Evolutionary conservation across 2,113 vertebrate species (phyloP).

Genomic region (Ifrita kowaldi): DNA sequence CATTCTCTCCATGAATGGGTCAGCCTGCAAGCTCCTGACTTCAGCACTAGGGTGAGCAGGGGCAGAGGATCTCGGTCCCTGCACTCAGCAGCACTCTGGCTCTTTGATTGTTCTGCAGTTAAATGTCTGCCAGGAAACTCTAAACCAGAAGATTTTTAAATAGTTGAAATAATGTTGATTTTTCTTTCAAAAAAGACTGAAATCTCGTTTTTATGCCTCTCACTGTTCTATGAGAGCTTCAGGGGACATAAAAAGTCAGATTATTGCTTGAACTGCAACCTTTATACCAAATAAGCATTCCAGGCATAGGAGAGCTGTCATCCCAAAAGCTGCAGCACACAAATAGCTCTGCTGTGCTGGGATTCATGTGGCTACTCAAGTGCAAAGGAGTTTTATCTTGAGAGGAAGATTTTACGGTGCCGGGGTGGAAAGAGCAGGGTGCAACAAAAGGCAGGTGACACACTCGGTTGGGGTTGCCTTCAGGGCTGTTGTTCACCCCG

Average conservation of each 20-base stretch:
- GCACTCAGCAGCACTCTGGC: not conserved
- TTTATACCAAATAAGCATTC: not conserved
- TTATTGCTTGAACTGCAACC: not conserved
- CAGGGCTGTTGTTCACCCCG: not conserved
- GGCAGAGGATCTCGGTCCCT: not conserved
- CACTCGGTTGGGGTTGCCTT: not conserved
- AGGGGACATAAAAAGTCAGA: not conserved
- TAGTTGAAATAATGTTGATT: not conserved
- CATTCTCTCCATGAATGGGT: not conserved
- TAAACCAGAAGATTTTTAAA: not conserved
- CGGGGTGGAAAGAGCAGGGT: not conserved
- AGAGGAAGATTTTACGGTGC: not conserved
- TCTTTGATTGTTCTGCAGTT: not conserved
- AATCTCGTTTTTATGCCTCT: not conserved
- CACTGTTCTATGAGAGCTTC: not conserved
- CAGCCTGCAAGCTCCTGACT: not conserved
- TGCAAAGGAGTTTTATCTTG: not conserved
- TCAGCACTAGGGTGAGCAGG: not conserved
- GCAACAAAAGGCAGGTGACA: not conserved
- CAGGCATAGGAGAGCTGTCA: not conserved
- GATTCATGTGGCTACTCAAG: not conserved
- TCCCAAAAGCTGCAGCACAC: not conserved
- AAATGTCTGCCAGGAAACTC: not conserved
- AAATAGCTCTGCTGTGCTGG: not conserved
- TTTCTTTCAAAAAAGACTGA: not conserved